phyloP scores from a whole-genome alignment of 2,888 invertebrate species.

The Ennomos quercinarius region DNA sequence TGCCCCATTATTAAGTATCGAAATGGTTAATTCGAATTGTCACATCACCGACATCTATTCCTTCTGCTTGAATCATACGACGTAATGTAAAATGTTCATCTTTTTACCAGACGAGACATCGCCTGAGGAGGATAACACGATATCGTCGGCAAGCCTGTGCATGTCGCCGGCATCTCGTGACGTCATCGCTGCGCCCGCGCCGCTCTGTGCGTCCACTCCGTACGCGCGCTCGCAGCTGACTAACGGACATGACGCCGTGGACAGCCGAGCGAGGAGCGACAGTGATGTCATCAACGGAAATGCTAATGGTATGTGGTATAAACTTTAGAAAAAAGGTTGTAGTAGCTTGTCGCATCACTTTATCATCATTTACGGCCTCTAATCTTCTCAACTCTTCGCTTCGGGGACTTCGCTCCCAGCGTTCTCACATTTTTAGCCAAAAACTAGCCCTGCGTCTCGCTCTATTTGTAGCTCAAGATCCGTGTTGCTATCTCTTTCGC shows the following conservation, averaged over 20 bases:
- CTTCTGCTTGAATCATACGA: not conserved
- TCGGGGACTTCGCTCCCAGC: too few relatives aligned
- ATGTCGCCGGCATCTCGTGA: slow-evolving; percentile 59
- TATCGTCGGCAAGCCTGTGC: slow-evolving; percentile 76
- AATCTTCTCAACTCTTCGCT: too few relatives aligned
- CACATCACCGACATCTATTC: too few relatives aligned
- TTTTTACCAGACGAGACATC: slow-evolving; percentile 63
- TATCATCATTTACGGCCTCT: too few relatives aligned
- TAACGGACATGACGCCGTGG: slow-evolving; percentile 62
- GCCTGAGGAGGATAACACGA: slow-evolving; percentile 70
- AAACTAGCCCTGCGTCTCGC: too few relatives aligned
- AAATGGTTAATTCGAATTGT: too few relatives aligned
- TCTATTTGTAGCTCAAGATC: too few relatives aligned
- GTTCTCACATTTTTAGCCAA: too few relatives aligned
- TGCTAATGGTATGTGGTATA: slow-evolving; percentile 57
- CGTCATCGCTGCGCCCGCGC: slow-evolving; percentile 52
- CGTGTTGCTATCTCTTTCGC: too few relatives aligned
- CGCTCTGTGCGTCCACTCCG: slow-evolving; percentile 55
- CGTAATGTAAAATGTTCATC: slow-evolving; percentile 1
- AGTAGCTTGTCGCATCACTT: too few relatives aligned
- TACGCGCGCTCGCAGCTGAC: slow-evolving; percentile 45
- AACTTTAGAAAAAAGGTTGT: too few relatives aligned
- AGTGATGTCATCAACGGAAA: slow-evolving; percentile 70
- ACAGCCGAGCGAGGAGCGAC: slow-evolving; percentile 45
- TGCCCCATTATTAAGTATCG: too few relatives aligned